phyloP scores from a whole-genome alignment of 2,888 invertebrate genomes.

The Hipparchia semele region DNA sequence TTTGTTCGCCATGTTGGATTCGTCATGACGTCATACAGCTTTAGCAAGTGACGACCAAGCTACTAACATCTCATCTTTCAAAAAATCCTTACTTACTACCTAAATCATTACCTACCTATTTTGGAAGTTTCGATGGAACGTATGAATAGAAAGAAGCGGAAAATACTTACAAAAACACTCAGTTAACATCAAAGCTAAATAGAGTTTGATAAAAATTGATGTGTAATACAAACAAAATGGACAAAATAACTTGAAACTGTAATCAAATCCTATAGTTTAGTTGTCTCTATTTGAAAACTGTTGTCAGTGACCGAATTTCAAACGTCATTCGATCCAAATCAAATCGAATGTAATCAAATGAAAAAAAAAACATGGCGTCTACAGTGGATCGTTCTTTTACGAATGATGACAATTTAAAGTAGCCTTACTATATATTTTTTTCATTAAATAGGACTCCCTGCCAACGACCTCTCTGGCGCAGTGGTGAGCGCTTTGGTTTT shows the following conservation, averaged over 20 bases:
- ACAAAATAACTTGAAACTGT: constrained; percentile 26
- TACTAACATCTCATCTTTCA: too few species aligned
- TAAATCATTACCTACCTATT: too few species aligned
- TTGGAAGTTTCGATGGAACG: too few species aligned
- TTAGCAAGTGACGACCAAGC: too few species aligned
- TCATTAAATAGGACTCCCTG: not conserved
- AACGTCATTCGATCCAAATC: constrained; percentile 65
- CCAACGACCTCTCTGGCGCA: not conserved
- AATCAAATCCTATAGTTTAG: constrained; percentile 36
- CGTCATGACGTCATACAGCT: too few species aligned
- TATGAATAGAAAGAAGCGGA: too few species aligned
- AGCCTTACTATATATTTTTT: constrained; percentile 2
- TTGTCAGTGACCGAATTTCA: constrained; percentile 52
- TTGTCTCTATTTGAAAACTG: constrained; percentile 39
- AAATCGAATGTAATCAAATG: constrained; percentile 72
- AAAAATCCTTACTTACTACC: too few species aligned
- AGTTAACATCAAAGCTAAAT: too few species aligned
- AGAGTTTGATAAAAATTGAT: not conserved
- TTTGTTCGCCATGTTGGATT: too few species aligned
- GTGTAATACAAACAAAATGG: not conserved
- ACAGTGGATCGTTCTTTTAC: constrained; percentile 41
- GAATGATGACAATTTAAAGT: constrained; percentile 47
- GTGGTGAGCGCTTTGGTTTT: too few species aligned
- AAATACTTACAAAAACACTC: too few species aligned
- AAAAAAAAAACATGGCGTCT: constrained; percentile 61